These are phyloP conservation scores for Pristionchus entomophagus DNA, from an alignment of 2,888 invertebrate species.

Conservation along the genomic window DNA sequence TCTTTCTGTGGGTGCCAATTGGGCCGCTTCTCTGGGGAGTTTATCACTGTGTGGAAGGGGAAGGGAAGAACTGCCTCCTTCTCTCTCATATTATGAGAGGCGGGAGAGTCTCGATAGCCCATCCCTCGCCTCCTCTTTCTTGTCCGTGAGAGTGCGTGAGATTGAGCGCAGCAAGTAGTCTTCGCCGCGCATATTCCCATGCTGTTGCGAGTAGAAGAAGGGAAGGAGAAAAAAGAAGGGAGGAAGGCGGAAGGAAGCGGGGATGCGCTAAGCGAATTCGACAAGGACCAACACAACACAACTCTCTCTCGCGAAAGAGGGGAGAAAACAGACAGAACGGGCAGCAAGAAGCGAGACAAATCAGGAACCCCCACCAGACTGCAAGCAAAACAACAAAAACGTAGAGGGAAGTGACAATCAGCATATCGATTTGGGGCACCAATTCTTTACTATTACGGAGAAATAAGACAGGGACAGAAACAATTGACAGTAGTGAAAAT, in stretches of 20 bases:
- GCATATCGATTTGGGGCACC: too few relatives aligned
- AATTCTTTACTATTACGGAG: too few relatives aligned
- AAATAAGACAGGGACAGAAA: too few relatives aligned
- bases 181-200: background rate
- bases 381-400: background rate
- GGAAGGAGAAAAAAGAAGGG: background rate
- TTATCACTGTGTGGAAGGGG: background rate
- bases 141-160: background rate
- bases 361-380: background rate
- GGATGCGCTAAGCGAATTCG: constrained; percentile 37
- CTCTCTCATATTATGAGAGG: background rate
- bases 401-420: background rate
- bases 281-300: background rate
- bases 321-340: constrained; percentile 20
- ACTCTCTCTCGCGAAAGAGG: background rate
- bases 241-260: background rate
- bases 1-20: constrained; percentile 28
- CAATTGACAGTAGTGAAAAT: too few relatives aligned
- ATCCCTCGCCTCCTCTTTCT: too few relatives aligned
- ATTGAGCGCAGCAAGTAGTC: background rate
- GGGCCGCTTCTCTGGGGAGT: constrained; percentile 8
- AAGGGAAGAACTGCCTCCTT: background rate
- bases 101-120: background rate
- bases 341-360: background rate
- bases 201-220: background rate